Base-by-base conservation (phyloP, 1,140 invertebrate species). In the Idris sp. region DNA sequence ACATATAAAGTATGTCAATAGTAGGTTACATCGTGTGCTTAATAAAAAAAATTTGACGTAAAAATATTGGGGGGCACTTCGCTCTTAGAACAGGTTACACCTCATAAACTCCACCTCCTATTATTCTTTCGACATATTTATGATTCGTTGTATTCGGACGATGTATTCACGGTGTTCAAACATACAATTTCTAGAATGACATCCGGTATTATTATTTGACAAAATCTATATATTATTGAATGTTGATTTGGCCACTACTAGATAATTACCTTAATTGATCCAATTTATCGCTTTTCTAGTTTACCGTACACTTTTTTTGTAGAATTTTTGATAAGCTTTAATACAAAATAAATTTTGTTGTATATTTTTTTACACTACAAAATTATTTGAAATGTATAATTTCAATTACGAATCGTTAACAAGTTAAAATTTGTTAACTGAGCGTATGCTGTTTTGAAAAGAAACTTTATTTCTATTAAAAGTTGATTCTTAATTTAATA, bases 51-150 rank as follows among this genome's bases (percentile, higher is more conserved):
- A 64, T 33, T 25, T 26, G 35, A 31, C 14, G 11, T 28, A 4
- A 65, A 44, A 54, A 19, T 18, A 14, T 8, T 40, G 13, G 38
- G 16, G n/a, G 18, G 36, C 33, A 16, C n/a, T 30, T 48, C 7
- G 11, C 28, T 49, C 25, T 16, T 31, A n/a, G 41, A 38, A 30
- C 25, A 14, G 30, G n/a, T 40, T 35, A 64, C 48, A 53, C 31
- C 44, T 46, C n/a, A 36, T 26, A 46, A 13, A 7, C 48, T 44
- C 49, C 41, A 38, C 49, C 40, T 65, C 15, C 40, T 15, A 43
- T 65, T 46, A 53, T 65, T 46, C 48, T 54, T 18, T 38, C 11
- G 46, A 33, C 16, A 43, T 64, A 64, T 64, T 65, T 65, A 65
- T 54, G 61, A 46, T 65, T 51, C 40, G 36, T 65, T 65, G 36